These are phyloP conservation scores for Archegozetes longisetosus DNA, from an alignment of 1,140 invertebrate genomes.

Conservation along the genomic window DNA sequence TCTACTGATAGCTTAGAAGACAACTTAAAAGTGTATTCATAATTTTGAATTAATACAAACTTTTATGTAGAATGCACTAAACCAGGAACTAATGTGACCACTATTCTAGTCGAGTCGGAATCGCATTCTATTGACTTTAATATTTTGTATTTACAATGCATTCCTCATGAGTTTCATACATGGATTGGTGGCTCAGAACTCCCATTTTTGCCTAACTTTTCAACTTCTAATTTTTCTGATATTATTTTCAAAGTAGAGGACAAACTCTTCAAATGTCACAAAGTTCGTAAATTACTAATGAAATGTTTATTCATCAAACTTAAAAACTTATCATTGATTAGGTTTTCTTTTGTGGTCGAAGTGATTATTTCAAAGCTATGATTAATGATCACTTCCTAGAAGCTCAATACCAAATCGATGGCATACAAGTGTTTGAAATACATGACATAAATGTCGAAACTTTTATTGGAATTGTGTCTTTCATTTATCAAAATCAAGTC, in stretches of 20 bases:
- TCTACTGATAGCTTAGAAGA: neutral
- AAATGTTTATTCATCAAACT: neutral
- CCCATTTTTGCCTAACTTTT: neutral
- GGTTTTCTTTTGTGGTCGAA: slow-evolving; percentile 34
- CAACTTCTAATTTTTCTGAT: slow-evolving; percentile 24
- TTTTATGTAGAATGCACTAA: slow-evolving; percentile 26
- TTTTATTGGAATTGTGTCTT: slow-evolving; percentile 33
- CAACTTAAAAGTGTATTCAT: slow-evolving; percentile 2
- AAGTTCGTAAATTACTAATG: slow-evolving; percentile 22
- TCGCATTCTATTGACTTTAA: slow-evolving; percentile 26
- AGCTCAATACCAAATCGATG: slow-evolving; percentile 19
- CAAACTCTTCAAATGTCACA: slow-evolving; percentile 34
- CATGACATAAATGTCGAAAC: slow-evolving; percentile 29
- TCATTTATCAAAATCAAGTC: slow-evolving; percentile 34
- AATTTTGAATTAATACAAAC: too few species aligned
- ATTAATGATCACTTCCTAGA: slow-evolving; percentile 36
- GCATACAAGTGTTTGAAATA: slow-evolving; percentile 27
- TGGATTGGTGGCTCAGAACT: slow-evolving; percentile 19
- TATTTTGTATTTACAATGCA: slow-evolving; percentile 29
- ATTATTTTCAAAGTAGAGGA: slow-evolving; percentile 32
- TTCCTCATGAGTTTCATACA: slow-evolving; percentile 28
- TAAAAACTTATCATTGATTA: neutral
- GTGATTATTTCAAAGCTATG: slow-evolving; percentile 38
- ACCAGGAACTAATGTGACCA: slow-evolving; percentile 30
- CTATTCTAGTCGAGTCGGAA: slow-evolving; percentile 28